Base-by-base conservation (phyloP, 2,797 vertebrate species). In the Tympanoctomys barrerae region DNA sequence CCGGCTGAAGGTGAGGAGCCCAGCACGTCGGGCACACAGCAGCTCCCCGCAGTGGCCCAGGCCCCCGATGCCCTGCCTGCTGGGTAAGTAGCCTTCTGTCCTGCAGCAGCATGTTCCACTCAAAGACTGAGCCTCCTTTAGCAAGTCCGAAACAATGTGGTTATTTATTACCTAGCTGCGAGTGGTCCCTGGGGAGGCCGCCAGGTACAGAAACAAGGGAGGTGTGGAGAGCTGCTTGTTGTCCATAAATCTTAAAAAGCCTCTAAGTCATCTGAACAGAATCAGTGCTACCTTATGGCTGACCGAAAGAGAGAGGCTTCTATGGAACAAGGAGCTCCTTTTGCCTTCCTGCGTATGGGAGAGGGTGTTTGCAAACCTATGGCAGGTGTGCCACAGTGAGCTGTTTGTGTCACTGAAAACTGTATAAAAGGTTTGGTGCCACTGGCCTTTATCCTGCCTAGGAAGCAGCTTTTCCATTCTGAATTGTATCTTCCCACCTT, bases 11-110 rank as follows among this genome's bases (percentile, higher is more conserved):
- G 97, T 5, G 96, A 98, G 94, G 99, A 99, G 19, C 94, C 96
- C 1, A 87, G 98, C 80, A 96, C 99, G 0, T 87, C 93, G 0
- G 90, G 92, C 21, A 87, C 96, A 0, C 98, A 99, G 9, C 98
- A 97, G 33, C 96, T 98, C 83, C 97, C 91, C 9, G 89, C 94
- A 3, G 97, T 98, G 0, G 98, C 98, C 85, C 97, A 98, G 1
- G 90, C 97, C 28, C 96, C 98, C 5, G 99, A 99, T 28, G 98
- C 99, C 2, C 98, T 99, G 95, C 99, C 99, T 61, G 98, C 99
- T 0, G 99, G 99, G 99, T 99, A 98, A 98, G 99, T 96, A 77
- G 87, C 73, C 68, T 79, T 94, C 87, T 88, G n/a, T 90, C 36
- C 89, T 42, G 28, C 16, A 24, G 0, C 0, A 26, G 92, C 0